phyloP scores from a whole-genome alignment of 2,797 vertebrate species.

The Pangasius sanitwongsei region DNA sequence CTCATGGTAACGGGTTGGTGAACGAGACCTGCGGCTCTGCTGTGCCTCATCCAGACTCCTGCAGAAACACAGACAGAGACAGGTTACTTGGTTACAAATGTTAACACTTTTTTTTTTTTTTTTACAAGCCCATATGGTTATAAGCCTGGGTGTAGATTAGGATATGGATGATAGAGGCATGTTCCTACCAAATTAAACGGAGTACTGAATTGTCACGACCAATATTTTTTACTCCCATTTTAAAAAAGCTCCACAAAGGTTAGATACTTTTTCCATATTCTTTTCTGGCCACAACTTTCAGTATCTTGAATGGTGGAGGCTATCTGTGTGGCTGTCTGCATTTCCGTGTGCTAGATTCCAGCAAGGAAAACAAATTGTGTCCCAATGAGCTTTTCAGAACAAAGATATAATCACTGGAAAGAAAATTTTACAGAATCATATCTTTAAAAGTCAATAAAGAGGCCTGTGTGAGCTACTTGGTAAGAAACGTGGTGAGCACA shows the following conservation, averaged over 20 bases:
- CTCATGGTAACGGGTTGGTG: conserved; percentile 91
- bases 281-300: not conserved
- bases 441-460: not conserved
- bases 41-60: conserved; percentile 98
- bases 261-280: not conserved
- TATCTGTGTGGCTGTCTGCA: not conserved
- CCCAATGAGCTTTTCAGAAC: not conserved
- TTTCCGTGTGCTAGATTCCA: not conserved
- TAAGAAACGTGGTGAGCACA: not conserved
- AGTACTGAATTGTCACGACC: not conserved
- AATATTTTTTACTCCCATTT: not conserved
- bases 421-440: not conserved
- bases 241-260: conserved; percentile 2
- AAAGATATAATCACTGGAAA: not conserved
- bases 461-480: not conserved
- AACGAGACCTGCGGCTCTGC: conserved; percentile 90
- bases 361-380: not conserved
- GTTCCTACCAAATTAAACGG: not conserved
- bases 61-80: conserved; percentile 12
- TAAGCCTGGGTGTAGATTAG: not conserved
- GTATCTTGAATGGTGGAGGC: not conserved
- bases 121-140: not conserved
- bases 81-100: conserved; percentile 3
- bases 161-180: not conserved
- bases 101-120: not conserved